Evolutionary conservation across 2,888 invertebrate genomes (phyloP).

Genomic region (Agriotes lineatus): DNA sequence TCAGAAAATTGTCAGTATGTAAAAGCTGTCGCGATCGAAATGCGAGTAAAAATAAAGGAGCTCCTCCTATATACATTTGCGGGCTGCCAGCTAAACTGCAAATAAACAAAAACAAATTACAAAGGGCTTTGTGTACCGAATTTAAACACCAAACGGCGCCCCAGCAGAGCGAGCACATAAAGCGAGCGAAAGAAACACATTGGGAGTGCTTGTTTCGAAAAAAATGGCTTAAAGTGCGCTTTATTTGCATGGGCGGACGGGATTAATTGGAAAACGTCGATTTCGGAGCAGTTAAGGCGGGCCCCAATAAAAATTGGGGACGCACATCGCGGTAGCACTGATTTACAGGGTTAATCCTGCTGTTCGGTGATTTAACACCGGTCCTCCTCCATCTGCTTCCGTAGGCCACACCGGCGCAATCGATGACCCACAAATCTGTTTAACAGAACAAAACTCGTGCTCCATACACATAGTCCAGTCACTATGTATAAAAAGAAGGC

Average conservation of each 20-base stretch:
- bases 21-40: constrained; percentile 1
- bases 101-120: constrained; percentile 19
- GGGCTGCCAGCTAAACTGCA: constrained; percentile 1
- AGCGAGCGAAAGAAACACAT: constrained; percentile 5
- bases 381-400: constrained; percentile 1
- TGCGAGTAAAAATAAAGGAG: not conserved
- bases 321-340: constrained; percentile 9
- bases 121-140: constrained; percentile 9
- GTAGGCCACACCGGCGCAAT: not conserved
- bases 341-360: constrained; percentile 54
- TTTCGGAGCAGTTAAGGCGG: constrained; percentile 10
- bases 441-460: too few species aligned
- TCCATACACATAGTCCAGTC: too few species aligned
- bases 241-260: not conserved
- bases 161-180: not conserved
- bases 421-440: constrained; percentile 12
- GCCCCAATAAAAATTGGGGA: constrained; percentile 14
- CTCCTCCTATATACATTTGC: constrained; percentile 2
- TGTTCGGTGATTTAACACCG: constrained; percentile 53
- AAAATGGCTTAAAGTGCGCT: not conserved
- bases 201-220: constrained; percentile 4
- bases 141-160: constrained; percentile 11
- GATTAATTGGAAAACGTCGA: constrained; percentile 17
- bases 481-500: too few species aligned
- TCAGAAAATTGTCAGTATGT: constrained; percentile 15